Evolutionary conservation across 2,888 invertebrate genomes (phyloP).

Genomic region (Cheilosia vernalis): DNA sequence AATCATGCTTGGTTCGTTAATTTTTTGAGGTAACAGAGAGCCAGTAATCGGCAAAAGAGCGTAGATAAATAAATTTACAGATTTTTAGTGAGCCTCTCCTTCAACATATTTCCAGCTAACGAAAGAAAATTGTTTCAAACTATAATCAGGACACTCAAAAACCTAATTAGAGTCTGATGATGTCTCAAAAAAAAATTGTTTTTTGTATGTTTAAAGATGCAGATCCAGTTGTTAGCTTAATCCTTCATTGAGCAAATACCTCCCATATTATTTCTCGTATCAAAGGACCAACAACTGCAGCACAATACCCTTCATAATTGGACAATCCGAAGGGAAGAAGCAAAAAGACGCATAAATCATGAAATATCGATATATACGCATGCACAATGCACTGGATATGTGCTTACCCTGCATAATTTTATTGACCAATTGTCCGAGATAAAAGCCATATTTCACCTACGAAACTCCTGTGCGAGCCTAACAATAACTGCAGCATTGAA

Average conservation of each 20-base stretch:
- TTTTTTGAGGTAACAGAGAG: no score
- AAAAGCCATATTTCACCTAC: conserved; percentile 74
- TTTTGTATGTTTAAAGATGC: no score
- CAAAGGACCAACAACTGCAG: not conserved
- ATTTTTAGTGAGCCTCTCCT: no score
- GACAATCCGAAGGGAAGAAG: not conserved
- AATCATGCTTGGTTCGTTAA: no score
- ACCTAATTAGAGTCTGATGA: no score
- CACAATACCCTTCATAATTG: conserved; percentile 29
- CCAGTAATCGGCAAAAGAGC: no score
- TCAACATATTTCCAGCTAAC: no score
- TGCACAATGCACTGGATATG: conserved; percentile 32
- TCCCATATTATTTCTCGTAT: not conserved
- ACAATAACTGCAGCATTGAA: conserved; percentile 69
- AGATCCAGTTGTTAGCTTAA: no score
- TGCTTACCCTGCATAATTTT: conserved; percentile 61
- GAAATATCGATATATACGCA: conserved; percentile 17
- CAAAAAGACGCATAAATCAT: conserved; percentile 57
- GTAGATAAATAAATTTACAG: no score
- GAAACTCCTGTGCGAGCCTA: conserved; percentile 69
- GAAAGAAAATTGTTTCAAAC: no score
- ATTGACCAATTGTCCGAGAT: conserved; percentile 74
- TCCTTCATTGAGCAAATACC: not conserved
- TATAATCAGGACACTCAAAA: no score
- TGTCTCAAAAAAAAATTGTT: no score